Evolutionary conservation across 1,140 invertebrate species (phyloP), one percentile per base, ranked within the genome.

Genomic region (Aphelinus atriplicis): DNA sequence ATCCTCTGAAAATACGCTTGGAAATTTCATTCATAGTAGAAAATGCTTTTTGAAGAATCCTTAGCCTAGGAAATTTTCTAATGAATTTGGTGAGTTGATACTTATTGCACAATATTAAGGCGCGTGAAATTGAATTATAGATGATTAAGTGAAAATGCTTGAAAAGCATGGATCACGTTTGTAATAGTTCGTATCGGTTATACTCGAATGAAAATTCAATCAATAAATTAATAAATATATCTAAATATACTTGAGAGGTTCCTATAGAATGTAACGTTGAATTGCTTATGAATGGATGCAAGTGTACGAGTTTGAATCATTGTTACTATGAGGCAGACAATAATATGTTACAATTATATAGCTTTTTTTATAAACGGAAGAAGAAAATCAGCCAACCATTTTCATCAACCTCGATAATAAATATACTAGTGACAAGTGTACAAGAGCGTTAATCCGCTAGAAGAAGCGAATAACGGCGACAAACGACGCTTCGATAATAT

Each of bases 261-360:
- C 7, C 26, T 10, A 51, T 53, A 0, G 66, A 66, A 48, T 3
- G 43, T 4, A 7, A n/a, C 4, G 5, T 51, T 51, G 1, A 51
- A n/a, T n/a, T 2, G 42, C 48, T 64, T 56, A 57, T 7, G 57
- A 72, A 48, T 7, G 51, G 55, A 71, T 63, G 26, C 56, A 63
- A 26, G 26, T 10, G 47, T 71, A 26, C 47, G 51, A 71, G 3
- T 61, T 42, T 57, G 26, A 5, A 43, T 61, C 60, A 67, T 26
- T 47, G 43, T 1, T 48, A 74, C 3, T 74, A 68, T 74, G 65
- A 74, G 72, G 50, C 65, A 74, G 65, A 68, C 62, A 55, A 63
- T 69, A 57, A 69, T 68, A 55, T n/a, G 51, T 10, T 57, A 55
- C 56, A 5, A 61, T 47, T 46, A 60, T 45, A 73, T 6, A 66